These are phyloP conservation scores for Moxostoma hubbsi DNA, from an alignment of 2,797 vertebrate genomes.

Conservation along the genomic window DNA sequence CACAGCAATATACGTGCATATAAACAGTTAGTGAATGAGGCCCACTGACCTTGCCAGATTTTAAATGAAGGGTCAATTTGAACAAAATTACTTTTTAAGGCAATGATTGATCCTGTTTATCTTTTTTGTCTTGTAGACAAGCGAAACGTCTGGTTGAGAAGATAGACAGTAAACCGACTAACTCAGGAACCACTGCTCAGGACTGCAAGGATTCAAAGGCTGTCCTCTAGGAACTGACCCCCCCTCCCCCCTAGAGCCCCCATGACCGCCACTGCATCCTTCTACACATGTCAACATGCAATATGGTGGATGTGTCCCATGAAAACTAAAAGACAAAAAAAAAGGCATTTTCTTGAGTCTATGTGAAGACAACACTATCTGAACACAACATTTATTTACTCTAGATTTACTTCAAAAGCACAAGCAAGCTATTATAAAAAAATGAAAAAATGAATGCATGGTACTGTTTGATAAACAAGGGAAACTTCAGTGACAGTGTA, in stretches of 20 bases:
- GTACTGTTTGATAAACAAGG: slow-evolving; percentile 87
- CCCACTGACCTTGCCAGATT: background rate
- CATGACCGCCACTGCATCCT: slow-evolving; percentile 89
- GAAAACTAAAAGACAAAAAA: slow-evolving; percentile 85
- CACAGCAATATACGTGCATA: no score
- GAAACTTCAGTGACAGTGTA: slow-evolving; percentile 81
- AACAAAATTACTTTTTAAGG: background rate
- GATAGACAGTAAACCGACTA: slow-evolving; percentile 97
- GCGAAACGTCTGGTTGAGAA: slow-evolving; percentile 92
- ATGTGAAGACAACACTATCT: slow-evolving; percentile 99
- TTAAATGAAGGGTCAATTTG: background rate
- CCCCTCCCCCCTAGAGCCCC: slow-evolving; percentile 61
- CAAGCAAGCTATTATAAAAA: slow-evolving; percentile 22
- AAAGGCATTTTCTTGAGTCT: slow-evolving; percentile 87
- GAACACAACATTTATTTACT: slow-evolving; percentile 79
- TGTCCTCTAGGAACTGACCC: slow-evolving; percentile 87
- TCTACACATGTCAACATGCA: slow-evolving; percentile 97
- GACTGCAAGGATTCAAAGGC: slow-evolving; percentile 99
- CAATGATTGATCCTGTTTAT: background rate
- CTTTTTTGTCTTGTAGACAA: slow-evolving; percentile 87
- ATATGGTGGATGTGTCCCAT: slow-evolving; percentile 96
- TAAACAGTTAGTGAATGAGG: no score
- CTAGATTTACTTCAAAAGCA: slow-evolving; percentile 46
- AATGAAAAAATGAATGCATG: slow-evolving; percentile 78
- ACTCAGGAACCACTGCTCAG: slow-evolving; percentile 97